A percentile compares a stretch with the other conserved stretches of the same genome.
phyloP scores from a whole-genome alignment of 2,113 vertebrate species.

The Odontophorus gujanensis region DNA sequence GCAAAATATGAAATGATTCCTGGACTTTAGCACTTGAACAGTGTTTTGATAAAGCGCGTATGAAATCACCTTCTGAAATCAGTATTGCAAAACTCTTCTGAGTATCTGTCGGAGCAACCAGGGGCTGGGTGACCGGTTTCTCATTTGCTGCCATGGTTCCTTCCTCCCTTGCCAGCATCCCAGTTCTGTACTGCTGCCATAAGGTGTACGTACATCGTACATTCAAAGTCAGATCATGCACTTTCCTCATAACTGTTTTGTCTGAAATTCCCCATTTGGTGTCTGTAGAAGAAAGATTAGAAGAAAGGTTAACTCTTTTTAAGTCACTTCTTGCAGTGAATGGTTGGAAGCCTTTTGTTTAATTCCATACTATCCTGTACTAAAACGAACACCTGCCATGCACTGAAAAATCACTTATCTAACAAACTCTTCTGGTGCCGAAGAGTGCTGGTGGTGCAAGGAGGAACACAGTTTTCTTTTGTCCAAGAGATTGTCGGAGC shows the following conservation, averaged over 20 bases:
- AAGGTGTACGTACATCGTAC: background rate
- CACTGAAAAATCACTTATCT: background rate
- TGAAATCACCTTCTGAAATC: background rate
- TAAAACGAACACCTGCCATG: background rate
- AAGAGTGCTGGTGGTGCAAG: background rate
- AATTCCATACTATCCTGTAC: background rate
- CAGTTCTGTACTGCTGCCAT: background rate
- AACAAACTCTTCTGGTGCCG: background rate
- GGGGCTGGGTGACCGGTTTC: background rate
- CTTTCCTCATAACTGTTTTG: background rate
- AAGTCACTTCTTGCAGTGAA: background rate
- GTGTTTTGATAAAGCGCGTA: background rate
- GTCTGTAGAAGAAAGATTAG: background rate
- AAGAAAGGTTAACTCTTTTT: background rate
- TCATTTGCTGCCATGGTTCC: background rate
- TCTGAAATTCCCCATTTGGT: background rate
- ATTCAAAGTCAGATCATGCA: background rate
- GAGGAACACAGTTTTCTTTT: background rate
- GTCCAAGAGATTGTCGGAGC: background rate
- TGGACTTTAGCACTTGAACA: background rate
- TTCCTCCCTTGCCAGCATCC: background rate
- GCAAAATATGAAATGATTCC: background rate
- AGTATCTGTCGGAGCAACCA: background rate
- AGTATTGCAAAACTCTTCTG: background rate
- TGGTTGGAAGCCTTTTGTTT: background rate